phyloP scores from a whole-genome alignment of 2,888 invertebrate genomes.

The Formica aserva region DNA sequence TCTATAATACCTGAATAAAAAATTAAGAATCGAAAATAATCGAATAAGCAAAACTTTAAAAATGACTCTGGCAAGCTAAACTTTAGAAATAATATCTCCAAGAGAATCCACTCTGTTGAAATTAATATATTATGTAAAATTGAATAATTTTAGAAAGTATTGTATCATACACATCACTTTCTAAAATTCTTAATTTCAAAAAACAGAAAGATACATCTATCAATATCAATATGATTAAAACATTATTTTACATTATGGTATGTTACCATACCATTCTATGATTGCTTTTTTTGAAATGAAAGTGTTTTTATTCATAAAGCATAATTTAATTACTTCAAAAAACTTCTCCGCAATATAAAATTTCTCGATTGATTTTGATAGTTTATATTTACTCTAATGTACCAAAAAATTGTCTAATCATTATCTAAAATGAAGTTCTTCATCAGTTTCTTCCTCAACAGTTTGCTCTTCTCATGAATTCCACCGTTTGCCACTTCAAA shows the following conservation, averaged over 20 bases:
- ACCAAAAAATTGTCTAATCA: not conserved
- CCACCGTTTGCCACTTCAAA: slow-evolving; percentile 15
- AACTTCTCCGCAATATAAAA: not conserved
- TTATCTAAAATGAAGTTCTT: not conserved
- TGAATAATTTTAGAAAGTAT: slow-evolving; percentile 4
- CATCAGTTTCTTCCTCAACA: not conserved
- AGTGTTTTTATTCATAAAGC: not conserved
- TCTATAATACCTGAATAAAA: not conserved
- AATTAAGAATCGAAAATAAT: not conserved
- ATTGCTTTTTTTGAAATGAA: not conserved
- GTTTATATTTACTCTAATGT: not conserved
- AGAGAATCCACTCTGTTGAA: not conserved
- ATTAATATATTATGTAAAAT: not conserved
- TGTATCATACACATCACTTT: not conserved
- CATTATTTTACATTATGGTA: not conserved
- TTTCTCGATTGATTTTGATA: no score
- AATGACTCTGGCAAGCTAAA: not conserved
- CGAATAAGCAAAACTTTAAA: not conserved
- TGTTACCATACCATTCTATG: not conserved
- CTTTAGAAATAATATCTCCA: not conserved
- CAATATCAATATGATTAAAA: not conserved
- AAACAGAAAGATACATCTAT: not conserved
- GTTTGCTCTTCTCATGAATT: not conserved
- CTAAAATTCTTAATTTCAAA: not conserved
- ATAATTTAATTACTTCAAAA: not conserved